Base-by-base conservation (phyloP, 1,140 invertebrate species). In the Saccostrea glomerata region DNA sequence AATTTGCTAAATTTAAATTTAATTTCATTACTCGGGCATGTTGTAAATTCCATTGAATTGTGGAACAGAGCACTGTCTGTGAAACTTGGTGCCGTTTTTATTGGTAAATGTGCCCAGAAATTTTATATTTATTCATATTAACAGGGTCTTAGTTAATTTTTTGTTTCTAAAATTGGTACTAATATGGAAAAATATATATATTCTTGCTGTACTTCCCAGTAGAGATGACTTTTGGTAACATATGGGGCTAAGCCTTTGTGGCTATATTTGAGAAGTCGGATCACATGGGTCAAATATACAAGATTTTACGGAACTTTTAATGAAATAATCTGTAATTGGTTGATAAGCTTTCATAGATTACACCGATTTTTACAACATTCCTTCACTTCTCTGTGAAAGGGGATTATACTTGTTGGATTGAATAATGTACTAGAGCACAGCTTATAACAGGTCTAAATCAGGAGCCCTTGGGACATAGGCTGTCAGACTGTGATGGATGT, bases 1-100 rank as follows among this genome's bases (percentile, higher is more conserved):
- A 73, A 73, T 73, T 73, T 73, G 70, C 70, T 73, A 73, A 73
- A 73, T 73, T 73, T 73, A 73, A 73, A 73, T 73, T 73, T 73
- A 73, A 73, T 73, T 73, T 73, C 70, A 73, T 73, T 73, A 73
- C 11, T 25, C 25, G 66, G 70, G 70, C 25, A 73, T 73, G 70
- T 30, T 73, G 23, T 73, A 25, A 25, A 73, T 73, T 25, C 70
- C 30, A 30, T 9, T 13, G 25, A 30, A 25, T 5, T 36, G 23
- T 73, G 70, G 70, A 73, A 73, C 23, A 73, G 25, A 73, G 70
- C 25, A 15, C 9, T 6, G 17, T 20, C 58, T 63, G 58, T 63
- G 17, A n/a, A 20, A 5, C 17, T 63, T n/a, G 17, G 17, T 63
- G 58, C 58, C 17, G 58, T n/a, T 63, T 20, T 17, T 63, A 47